phyloP scores from a whole-genome alignment of 2,797 vertebrate genomes.

The Fundulus diaphanus region DNA sequence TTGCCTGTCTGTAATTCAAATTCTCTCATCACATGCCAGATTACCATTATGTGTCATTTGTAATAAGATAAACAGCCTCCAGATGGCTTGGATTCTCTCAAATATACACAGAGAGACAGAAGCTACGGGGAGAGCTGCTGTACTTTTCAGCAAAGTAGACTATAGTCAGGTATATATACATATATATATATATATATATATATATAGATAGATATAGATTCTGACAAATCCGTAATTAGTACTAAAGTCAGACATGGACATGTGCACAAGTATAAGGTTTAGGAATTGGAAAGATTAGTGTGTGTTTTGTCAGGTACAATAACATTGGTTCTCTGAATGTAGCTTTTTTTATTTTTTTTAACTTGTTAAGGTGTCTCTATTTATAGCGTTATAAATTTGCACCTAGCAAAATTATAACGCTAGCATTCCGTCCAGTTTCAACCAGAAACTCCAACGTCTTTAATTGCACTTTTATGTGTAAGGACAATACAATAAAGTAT shows the following conservation, averaged over 20 bases:
- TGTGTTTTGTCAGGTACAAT: conserved; percentile 48
- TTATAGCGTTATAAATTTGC: too few species aligned
- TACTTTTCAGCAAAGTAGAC: conserved; percentile 41
- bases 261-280: conserved; percentile 31
- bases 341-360: conserved; percentile 18
- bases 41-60: conserved; percentile 85
- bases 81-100: conserved; percentile 79
- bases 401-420: too few species aligned
- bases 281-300: conserved; percentile 20
- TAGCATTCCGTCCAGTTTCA: too few species aligned
- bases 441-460: background rate
- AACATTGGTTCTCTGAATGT: conserved; percentile 28
- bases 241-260: conserved; percentile 40
- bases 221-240: background rate
- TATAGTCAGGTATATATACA: too few species aligned
- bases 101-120: conserved; percentile 76
- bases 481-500: background rate
- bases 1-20: conserved; percentile 79
- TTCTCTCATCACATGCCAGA: conserved; percentile 84
- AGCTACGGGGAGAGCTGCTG: conserved; percentile 76
- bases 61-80: conserved; percentile 83
- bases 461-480: background rate
- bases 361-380: conserved; percentile 22
- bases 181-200: too few species aligned
- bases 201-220: background rate